Evolutionary conservation across 1,140 invertebrate genomes (phyloP), one percentile per base, ranked within the genome.

Genomic region (Temnothorax nylanderi): DNA sequence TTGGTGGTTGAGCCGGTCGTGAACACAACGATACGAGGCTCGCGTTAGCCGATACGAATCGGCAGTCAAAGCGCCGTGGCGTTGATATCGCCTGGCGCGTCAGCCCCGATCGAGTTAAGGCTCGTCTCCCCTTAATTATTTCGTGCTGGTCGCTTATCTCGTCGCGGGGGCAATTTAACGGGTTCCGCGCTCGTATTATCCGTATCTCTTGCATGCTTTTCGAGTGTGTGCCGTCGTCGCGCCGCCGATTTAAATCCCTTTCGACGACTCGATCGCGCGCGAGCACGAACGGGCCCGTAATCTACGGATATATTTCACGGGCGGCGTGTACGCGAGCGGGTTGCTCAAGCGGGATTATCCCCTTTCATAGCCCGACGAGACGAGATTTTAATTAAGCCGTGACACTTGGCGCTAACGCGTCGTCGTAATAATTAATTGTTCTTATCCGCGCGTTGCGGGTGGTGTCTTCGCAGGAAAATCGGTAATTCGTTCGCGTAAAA

Each of bases 11-110:
- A 67, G 80, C 69, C 54, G 80, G 54, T 34, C 41, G 67, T 84
- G 69, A 84, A 74, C 54, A 58, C 65, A 47, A 75, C 41, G 69
- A 75, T 75, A 26, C 6, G 34, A 26, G 1, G 4, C 85, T 80
- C 62, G 26, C 71, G 56, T 49, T 72, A 82, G 76, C 81, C 26
- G 93, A 94, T 94, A 93, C 69, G 90, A 91, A 94, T 95, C 93
- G 94, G 71, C 81, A 85, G 82, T 72, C 71, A 86, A 69, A 64
- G 65, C 64, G 72, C 74, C 37, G 80, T 72, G 51, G 80, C 80
- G n/a, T 74, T 82, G 69, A 37, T 90, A 87, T 88, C 64, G 51
- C 41, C 16, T 21, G 11, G 26, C 56, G 78, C 84, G 78, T 84
- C 87, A 78, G 74, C 44, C 49, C 18, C 26, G 67, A 87, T 86